Evolutionary conservation across 2,888 invertebrate genomes (phyloP).

Genomic region (Orthonychiurus folsomi): DNA sequence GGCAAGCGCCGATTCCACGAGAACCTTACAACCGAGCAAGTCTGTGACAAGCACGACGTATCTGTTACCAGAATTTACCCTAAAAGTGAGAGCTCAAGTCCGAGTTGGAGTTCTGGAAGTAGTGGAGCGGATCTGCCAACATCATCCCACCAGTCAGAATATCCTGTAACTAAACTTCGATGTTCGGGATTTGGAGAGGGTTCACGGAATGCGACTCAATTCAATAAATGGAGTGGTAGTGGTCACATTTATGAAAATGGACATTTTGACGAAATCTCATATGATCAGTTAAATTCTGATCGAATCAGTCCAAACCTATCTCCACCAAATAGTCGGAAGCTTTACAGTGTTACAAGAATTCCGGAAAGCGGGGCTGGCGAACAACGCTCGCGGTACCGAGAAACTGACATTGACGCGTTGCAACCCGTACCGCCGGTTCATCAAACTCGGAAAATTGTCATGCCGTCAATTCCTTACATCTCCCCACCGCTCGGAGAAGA

Average conservation of each 20-base stretch:
- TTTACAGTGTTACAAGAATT: background rate
- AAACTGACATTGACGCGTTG: background rate
- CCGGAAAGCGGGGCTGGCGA: background rate
- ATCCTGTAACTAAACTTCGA: background rate
- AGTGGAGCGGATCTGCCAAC: background rate
- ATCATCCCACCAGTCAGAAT: background rate
- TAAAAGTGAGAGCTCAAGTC: background rate
- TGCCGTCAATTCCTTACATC: slow-evolving; percentile 31
- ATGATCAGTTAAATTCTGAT: background rate
- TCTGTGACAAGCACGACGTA: background rate
- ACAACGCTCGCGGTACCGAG: background rate
- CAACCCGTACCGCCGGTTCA: background rate
- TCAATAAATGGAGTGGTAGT: background rate
- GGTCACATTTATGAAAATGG: background rate
- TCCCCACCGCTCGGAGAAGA: slow-evolving; percentile 33
- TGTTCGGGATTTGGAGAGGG: background rate
- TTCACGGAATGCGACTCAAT: too few relatives aligned
- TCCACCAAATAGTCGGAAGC: background rate
- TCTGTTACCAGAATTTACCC: background rate
- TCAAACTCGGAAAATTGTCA: slow-evolving; percentile 8
- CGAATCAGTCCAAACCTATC: background rate
- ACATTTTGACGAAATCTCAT: background rate
- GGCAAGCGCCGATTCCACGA: background rate
- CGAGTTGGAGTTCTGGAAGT: background rate
- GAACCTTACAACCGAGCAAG: background rate